Conservation (phyloP, 2,888 invertebrate species). For the Drosophila yooni region DNA sequence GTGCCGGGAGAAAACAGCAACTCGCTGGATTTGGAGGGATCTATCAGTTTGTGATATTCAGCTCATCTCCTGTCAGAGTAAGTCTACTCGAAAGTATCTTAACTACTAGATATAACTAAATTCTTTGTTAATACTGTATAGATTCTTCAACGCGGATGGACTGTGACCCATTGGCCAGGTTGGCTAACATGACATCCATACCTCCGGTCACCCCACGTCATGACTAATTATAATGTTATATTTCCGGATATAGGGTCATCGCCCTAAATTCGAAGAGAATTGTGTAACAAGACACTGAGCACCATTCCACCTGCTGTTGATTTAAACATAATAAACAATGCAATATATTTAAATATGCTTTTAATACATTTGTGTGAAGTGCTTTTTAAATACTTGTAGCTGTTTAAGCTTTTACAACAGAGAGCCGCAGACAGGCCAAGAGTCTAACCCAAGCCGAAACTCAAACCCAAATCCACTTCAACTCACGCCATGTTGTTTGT, state of each 20-base stretch:
- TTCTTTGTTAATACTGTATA: background rate
- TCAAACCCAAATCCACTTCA: slow-evolving; percentile 39
- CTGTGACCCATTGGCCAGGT: slow-evolving; percentile 33
- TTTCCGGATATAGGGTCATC: background rate
- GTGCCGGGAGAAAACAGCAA: slow-evolving; percentile 17
- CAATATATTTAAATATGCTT: slow-evolving; percentile 57
- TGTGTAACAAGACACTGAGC: slow-evolving; percentile 11
- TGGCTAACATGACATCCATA: slow-evolving; percentile 32
- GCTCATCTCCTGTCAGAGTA: slow-evolving; percentile 46
- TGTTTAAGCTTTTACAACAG: slow-evolving; percentile 67
- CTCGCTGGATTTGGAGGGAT: slow-evolving; percentile 36
- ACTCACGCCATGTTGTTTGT: slow-evolving; percentile 51
- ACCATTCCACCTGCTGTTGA: slow-evolving; percentile 26
- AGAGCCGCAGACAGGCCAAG: slow-evolving; percentile 16
- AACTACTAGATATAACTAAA: background rate
- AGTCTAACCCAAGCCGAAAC: background rate
- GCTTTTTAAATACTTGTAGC: slow-evolving; percentile 76
- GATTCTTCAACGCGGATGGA: slow-evolving; percentile 13
- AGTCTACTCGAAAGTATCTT: background rate
- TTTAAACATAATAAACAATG: slow-evolving; percentile 57
- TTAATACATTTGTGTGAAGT: slow-evolving; percentile 62
- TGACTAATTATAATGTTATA: background rate
- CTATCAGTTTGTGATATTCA: slow-evolving; percentile 39
- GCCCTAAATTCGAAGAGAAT: background rate
- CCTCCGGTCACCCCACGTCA: background rate